Percentiles rank a stretch among this genome's conserved stretches.
Conservation (phyloP, 37 sponge, comb jelly and placozoan genomes). For the Chondrosia reniformis region DNA sequence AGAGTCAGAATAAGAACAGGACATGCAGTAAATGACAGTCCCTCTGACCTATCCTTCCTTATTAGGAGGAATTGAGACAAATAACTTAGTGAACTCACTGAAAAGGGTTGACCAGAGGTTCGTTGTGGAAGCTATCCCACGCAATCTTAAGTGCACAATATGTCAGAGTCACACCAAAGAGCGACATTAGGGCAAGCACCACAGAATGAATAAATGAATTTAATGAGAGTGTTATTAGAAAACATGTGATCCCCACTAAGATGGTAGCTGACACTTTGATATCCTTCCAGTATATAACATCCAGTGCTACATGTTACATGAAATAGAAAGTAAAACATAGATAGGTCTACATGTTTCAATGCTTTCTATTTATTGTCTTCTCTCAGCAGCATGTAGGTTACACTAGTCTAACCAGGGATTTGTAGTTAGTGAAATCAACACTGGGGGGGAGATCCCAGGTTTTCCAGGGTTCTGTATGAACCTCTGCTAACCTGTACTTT, state of each 20-base stretch:
- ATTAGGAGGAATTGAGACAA: not conserved
- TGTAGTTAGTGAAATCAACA: no score
- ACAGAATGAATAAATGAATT: slow-evolving; percentile 68
- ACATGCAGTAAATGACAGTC: not conserved
- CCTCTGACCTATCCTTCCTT: not conserved
- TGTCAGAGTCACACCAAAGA: slow-evolving; percentile 68
- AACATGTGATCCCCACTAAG: slow-evolving; percentile 35
- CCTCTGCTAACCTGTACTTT: no score
- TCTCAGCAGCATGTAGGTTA: not conserved
- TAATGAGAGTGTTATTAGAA: slow-evolving; percentile 65
- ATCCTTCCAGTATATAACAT: slow-evolving; percentile 71
- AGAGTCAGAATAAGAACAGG: not conserved
- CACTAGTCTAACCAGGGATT: no score
- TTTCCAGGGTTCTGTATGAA: no score
- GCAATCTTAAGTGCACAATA: slow-evolving; percentile 60
- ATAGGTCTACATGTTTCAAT: no score
- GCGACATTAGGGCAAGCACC: slow-evolving; percentile 55
- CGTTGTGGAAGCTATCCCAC: slow-evolving; percentile 76
- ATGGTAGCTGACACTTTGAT: slow-evolving; percentile 45
- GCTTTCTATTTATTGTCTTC: not conserved
- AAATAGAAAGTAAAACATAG: not conserved
- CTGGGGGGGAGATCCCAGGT: no score
- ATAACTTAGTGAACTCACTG: slow-evolving; percentile 23
- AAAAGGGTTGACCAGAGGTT: slow-evolving; percentile 60
- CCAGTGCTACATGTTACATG: slow-evolving; percentile 32